Evolutionary conservation across 2,113 vertebrate species (phyloP).

Genomic region (Trematomus loennbergii): DNA sequence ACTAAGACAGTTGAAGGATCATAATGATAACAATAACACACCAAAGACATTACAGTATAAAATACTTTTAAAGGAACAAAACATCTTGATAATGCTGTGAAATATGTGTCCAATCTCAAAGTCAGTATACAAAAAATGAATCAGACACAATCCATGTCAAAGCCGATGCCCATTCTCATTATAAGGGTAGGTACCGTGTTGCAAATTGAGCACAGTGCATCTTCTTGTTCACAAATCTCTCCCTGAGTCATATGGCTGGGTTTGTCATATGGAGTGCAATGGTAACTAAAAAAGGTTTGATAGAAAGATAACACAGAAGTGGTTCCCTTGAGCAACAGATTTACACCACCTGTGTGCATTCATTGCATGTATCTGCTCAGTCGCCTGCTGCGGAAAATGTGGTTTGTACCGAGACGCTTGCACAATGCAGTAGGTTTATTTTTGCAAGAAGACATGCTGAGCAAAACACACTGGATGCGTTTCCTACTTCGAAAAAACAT

Average conservation of each 20-base stretch:
- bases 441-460: constrained; percentile 32
- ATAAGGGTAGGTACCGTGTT: background rate
- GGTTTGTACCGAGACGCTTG: constrained; percentile 31
- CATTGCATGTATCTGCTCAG: background rate
- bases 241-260: background rate
- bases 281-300: background rate
- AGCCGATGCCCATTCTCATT: background rate
- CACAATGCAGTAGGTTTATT: background rate
- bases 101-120: background rate
- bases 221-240: background rate
- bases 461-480: constrained; percentile 32
- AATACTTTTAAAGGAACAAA: too few relatives aligned
- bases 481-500: constrained; percentile 38
- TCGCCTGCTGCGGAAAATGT: constrained; percentile 29
- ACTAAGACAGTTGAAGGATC: background rate
- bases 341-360: background rate
- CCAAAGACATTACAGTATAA: too few relatives aligned
- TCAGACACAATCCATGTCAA: background rate
- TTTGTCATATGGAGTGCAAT: background rate
- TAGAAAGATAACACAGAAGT: background rate
- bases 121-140: background rate
- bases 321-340: background rate
- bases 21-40: too few relatives aligned
- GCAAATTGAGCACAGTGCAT: background rate
- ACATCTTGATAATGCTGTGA: background rate